phyloP scores from a whole-genome alignment of 92 coral and sea anemone genomes.

The Parazoanthus darwini region DNA sequence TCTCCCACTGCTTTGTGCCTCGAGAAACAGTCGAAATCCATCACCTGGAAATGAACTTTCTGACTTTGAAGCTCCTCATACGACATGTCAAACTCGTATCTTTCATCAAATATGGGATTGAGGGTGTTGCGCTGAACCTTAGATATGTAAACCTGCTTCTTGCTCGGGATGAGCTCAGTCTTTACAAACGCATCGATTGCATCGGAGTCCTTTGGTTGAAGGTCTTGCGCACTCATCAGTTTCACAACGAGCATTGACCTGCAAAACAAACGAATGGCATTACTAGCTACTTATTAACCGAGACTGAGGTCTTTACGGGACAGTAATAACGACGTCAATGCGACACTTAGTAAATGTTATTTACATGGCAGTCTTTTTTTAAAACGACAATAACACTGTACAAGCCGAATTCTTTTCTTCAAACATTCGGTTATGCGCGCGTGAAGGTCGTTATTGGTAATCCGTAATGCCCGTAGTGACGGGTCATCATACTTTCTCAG shows the following conservation, averaged over 20 bases:
- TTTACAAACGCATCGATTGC: constrained; percentile 86
- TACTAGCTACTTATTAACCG: too few species aligned
- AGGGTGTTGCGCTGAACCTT: constrained; percentile 79
- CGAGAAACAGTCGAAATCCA: constrained; percentile 88
- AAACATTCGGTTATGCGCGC: too few species aligned
- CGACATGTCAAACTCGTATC: constrained; percentile 84
- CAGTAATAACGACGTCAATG: too few species aligned
- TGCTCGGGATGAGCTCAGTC: constrained; percentile 84
- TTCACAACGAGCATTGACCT: constrained; percentile 74
- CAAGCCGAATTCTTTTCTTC: too few species aligned
- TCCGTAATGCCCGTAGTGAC: too few species aligned
- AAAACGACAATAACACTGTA: too few species aligned
- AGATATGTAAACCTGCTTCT: constrained; percentile 80
- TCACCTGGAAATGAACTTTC: constrained; percentile 75
- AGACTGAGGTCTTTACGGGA: too few species aligned
- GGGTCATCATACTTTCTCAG: too few species aligned
- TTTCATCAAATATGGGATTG: constrained; percentile 84
- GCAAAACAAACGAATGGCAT: background rate
- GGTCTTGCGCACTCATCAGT: constrained; percentile 71
- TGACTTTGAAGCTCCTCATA: constrained; percentile 83
- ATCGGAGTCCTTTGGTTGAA: constrained; percentile 71
- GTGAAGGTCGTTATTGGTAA: too few species aligned
- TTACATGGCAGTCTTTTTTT: too few species aligned
- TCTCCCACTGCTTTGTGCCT: constrained; percentile 80
- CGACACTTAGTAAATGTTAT: too few species aligned